phyloP scores from a whole-genome alignment of 2,113 vertebrate genomes.

The Chlorodrepanis virens region DNA sequence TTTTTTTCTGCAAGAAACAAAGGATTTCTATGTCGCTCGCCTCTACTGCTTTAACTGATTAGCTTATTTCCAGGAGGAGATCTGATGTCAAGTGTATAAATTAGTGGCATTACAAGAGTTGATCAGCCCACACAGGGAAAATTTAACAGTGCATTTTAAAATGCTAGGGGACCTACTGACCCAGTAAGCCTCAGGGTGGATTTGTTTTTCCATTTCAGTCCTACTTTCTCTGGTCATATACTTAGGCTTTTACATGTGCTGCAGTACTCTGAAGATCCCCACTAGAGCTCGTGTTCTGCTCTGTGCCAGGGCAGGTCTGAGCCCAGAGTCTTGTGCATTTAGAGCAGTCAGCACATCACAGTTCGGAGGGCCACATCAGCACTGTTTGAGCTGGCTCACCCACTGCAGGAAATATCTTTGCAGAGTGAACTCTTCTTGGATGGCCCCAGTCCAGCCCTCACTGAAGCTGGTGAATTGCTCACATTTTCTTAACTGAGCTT shows the following conservation, averaged over 20 bases:
- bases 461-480: slow-evolving; percentile 11
- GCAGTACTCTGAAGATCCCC: background rate
- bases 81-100: background rate
- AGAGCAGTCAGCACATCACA: background rate
- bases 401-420: slow-evolving; percentile 38
- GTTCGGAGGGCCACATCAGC: slow-evolving; percentile 46
- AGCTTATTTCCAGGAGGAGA: background rate
- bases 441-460: background rate
- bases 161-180: background rate
- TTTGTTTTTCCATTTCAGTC: background rate
- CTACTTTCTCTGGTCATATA: background rate
- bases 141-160: background rate
- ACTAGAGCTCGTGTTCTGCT: background rate
- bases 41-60: background rate
- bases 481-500: background rate
- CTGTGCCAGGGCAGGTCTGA: background rate
- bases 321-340: background rate
- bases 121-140: background rate
- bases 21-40: background rate
- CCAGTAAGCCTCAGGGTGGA: background rate
- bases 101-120: background rate
- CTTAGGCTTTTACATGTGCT: rapidly evolving
- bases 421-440: background rate
- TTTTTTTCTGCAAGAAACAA: background rate
- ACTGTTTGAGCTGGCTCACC: slow-evolving; percentile 16